A percentile compares a stretch with the other conserved stretches of the same genome.
Conservation (phyloP, 1,140 invertebrate species). For the Parasteatoda tepidariorum region DNA sequence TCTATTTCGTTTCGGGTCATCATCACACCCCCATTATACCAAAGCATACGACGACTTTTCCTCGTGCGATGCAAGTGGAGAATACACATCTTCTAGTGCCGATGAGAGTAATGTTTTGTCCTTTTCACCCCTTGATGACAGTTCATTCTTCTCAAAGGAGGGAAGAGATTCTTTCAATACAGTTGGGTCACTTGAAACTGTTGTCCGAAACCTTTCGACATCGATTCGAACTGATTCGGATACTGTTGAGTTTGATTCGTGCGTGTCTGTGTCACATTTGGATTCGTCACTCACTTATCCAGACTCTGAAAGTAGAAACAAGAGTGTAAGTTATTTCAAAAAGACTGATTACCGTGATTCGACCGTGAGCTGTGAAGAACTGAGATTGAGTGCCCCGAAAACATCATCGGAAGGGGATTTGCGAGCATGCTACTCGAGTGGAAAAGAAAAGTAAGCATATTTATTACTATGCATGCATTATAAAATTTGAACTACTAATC, state of each 20-base stretch:
- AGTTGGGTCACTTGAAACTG: slow-evolving; percentile 40
- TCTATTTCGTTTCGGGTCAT: neutral
- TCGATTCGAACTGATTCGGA: neutral
- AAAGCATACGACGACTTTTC: slow-evolving; percentile 59
- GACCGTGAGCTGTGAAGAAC: neutral
- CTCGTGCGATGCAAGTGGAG: slow-evolving; percentile 87
- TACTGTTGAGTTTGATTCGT: neutral
- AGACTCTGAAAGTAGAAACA: neutral
- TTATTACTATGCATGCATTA: too few species aligned
- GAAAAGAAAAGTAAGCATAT: neutral
- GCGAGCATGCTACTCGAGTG: neutral
- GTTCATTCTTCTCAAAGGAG: neutral
- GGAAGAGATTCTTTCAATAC: neutral
- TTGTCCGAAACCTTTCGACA: neutral
- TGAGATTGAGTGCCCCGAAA: neutral
- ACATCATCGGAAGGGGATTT: slow-evolving; percentile 20
- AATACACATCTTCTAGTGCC: slow-evolving; percentile 78
- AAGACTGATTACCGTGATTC: neutral
- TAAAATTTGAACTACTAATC: too few species aligned
- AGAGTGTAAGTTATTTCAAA: neutral
- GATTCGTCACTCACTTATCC: neutral
- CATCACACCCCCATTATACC: neutral
- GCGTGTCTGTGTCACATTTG: neutral
- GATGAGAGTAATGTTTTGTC: slow-evolving; percentile 14
- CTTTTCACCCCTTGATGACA: slow-evolving; percentile 10